A percentile compares a stretch with the other conserved stretches of the same genome.
Conservation (phyloP, 30 jellyfish, hydroid and myxozoan species). For the Sanderia malayensis region DNA sequence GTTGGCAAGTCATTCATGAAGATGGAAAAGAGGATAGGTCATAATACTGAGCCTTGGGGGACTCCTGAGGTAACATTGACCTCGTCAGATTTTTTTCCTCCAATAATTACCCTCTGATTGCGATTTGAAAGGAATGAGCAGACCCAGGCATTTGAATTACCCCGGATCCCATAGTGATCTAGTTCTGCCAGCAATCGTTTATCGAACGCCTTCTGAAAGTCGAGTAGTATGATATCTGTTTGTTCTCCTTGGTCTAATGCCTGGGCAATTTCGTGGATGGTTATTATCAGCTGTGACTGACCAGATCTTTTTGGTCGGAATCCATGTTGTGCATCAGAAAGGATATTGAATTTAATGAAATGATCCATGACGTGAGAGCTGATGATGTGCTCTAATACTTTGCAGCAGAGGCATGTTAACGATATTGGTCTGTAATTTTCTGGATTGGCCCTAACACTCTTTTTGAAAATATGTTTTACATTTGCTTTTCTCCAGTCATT, state of each 20-base stretch:
- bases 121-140: not conserved
- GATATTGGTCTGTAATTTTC: constrained; percentile 49
- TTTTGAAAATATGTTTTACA: constrained; percentile 26
- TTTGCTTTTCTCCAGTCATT: constrained; percentile 32
- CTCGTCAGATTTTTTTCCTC: not conserved
- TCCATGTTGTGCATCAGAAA: constrained; percentile 15
- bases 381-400: constrained; percentile 32
- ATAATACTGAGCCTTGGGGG: constrained; percentile 15
- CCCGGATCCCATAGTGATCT: constrained; percentile 1
- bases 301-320: not conserved
- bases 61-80: constrained; percentile 3
- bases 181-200: not conserved
- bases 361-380: constrained; percentile 18
- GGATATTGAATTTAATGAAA: constrained; percentile 6
- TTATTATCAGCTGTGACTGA: not conserved
- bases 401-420: constrained; percentile 32
- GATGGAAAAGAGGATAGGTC: constrained; percentile 16
- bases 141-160: not conserved
- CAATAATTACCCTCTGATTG: not conserved
- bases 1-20: constrained; percentile 19
- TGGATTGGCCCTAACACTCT: constrained; percentile 17
- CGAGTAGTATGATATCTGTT: constrained; percentile 3
- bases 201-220: constrained; percentile 12
- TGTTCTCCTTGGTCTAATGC: not conserved
- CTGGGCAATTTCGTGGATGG: not conserved